phyloP scores from a whole-genome alignment of 2,113 vertebrate genomes.

The Ageneiosus marmoratus region DNA sequence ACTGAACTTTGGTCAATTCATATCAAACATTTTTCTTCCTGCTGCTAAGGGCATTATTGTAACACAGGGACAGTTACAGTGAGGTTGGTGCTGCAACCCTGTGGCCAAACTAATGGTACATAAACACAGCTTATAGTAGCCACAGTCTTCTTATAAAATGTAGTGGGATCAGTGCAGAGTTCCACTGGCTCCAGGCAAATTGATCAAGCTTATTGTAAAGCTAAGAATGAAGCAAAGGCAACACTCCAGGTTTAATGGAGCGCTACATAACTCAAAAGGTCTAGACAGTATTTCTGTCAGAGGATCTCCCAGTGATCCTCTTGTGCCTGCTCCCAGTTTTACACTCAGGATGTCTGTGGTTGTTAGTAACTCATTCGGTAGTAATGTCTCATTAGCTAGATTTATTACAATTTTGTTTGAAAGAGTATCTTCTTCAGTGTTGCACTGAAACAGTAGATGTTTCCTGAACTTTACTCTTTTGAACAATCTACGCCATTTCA shows the following conservation, averaged over 20 bases:
- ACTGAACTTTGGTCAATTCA: conserved; percentile 4
- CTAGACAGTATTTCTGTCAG: conserved; percentile 36
- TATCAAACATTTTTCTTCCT: not conserved
- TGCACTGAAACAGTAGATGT: conserved; percentile 56
- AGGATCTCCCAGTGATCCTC: conserved; percentile 37
- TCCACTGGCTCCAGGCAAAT: conserved; percentile 37
- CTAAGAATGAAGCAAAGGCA: conserved; percentile 38
- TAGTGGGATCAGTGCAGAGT: conserved; percentile 19
- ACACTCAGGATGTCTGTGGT: conserved; percentile 62
- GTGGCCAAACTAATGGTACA: conserved; percentile 31
- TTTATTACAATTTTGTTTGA: conserved; percentile 46
- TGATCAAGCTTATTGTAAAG: conserved; percentile 47
- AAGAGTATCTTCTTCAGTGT: conserved; percentile 54
- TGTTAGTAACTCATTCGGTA: conserved; percentile 60
- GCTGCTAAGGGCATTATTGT: conserved; percentile 15
- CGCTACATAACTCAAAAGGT: conserved; percentile 27
- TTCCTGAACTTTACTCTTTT: conserved; percentile 54
- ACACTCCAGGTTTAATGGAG: conserved; percentile 38
- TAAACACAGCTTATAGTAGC: conserved; percentile 38
- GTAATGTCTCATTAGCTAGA: conserved; percentile 45
- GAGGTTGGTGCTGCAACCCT: conserved; percentile 28
- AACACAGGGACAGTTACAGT: conserved; percentile 28
- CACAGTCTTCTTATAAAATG: conserved; percentile 47
- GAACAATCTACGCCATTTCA: conserved; percentile 68
- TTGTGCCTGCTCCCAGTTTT: conserved; percentile 48